Conservation (phyloP, 2,888 invertebrate species). For the Acleris laterana region DNA sequence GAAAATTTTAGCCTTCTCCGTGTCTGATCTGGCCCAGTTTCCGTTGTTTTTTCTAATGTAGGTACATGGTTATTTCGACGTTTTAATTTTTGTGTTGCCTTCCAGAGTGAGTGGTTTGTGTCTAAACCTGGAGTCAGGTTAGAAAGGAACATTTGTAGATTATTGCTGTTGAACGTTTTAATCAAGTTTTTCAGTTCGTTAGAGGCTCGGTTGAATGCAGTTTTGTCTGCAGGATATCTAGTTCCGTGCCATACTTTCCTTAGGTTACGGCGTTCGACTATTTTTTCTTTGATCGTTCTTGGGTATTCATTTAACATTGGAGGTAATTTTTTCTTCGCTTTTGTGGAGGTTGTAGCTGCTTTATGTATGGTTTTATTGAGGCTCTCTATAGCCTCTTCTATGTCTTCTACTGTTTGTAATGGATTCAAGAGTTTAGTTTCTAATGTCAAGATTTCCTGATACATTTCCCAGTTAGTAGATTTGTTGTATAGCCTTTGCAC, state of each 20-base stretch:
- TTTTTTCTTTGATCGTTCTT: slow-evolving; percentile 15
- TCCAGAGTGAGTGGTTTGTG: slow-evolving; percentile 24
- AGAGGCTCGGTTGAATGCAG: slow-evolving; percentile 12
- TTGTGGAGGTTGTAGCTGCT: slow-evolving; percentile 7
- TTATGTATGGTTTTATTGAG: slow-evolving; percentile 6
- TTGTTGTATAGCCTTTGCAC: slow-evolving; percentile 7
- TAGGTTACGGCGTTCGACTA: slow-evolving; percentile 9
- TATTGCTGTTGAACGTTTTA: not conserved
- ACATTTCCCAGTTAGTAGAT: not conserved
- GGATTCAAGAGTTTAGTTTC: no score
- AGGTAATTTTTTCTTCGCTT: slow-evolving; percentile 1
- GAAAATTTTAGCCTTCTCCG: no score
- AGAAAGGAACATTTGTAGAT: slow-evolving; percentile 9
- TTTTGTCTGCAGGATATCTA: slow-evolving; percentile 21
- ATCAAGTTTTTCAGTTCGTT: slow-evolving; percentile 9
- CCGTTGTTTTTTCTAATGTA: no score
- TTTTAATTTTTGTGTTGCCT: no score
- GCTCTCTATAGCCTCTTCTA: slow-evolving; percentile 6
- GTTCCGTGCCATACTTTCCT: slow-evolving; percentile 19
- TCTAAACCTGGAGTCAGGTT: not conserved
- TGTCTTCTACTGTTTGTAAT: slow-evolving; percentile 9
- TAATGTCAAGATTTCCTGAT: slow-evolving; percentile 1
- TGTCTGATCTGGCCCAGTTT: no score
- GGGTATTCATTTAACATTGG: slow-evolving; percentile 10
- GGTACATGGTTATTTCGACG: no score